Evolutionary conservation across 2,797 vertebrate species (phyloP).

Genomic region (Falco peregrinus): DNA sequence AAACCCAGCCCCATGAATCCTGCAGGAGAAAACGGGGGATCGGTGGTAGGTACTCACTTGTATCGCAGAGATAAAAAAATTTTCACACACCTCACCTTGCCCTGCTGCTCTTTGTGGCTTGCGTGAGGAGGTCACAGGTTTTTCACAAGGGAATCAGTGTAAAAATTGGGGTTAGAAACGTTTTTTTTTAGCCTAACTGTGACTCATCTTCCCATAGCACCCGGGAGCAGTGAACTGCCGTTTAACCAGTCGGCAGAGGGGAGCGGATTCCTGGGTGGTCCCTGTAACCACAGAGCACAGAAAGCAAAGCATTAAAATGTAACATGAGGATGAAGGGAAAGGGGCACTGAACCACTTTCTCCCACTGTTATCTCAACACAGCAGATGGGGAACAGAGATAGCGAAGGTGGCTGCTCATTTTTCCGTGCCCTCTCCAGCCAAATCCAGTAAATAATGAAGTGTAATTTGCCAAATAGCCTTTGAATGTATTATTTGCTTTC

Average conservation of each 20-base stretch:
- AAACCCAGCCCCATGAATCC: not conserved
- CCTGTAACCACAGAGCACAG: conserved; percentile 26
- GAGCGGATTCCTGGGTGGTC: conserved; percentile 69
- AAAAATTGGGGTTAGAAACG: not conserved
- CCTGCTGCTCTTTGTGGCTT: not conserved
- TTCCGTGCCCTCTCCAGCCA: conserved; percentile 24
- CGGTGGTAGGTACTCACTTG: accelerated
- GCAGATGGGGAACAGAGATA: conserved; percentile 60
- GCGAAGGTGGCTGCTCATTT: not conserved
- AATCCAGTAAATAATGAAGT: conserved; percentile 50
- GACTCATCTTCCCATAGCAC: conserved; percentile 34
- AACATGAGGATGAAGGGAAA: conserved; percentile 65
- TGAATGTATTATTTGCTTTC: not conserved
- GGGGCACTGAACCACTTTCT: conserved; percentile 66
- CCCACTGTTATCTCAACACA: conserved; percentile 47
- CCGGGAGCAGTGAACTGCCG: conserved; percentile 6
- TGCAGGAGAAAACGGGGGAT: not conserved
- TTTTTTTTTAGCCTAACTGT: not conserved
- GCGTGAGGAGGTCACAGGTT: not conserved
- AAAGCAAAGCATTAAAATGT: conserved; percentile 51
- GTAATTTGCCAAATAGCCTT: conserved; percentile 37
- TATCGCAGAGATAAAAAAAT: not conserved
- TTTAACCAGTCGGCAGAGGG: not conserved
- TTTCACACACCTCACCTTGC: not conserved
- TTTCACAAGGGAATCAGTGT: not conserved